Evolutionary conservation across 2,888 invertebrate species (phyloP).

Genomic region (Drosophila nr. perissopoda): DNA sequence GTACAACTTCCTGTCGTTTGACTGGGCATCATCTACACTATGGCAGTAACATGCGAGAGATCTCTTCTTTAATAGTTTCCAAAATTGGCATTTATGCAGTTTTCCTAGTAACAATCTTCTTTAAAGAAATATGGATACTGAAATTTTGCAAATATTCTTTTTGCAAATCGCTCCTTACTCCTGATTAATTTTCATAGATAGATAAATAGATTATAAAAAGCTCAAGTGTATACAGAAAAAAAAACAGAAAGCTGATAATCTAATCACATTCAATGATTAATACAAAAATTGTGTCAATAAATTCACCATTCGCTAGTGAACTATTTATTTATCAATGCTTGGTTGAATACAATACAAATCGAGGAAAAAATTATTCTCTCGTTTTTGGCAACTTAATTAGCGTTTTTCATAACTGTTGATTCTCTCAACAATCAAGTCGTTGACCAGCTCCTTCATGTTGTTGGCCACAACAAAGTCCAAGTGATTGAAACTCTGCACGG

Average conservation of each 20-base stretch:
- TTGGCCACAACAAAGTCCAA: constrained; percentile 80
- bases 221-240: neutral
- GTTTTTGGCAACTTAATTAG: constrained; percentile 19
- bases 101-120: neutral
- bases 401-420: constrained; percentile 57
- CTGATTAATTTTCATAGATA: neutral
- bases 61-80: neutral
- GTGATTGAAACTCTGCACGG: constrained; percentile 78
- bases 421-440: constrained; percentile 67
- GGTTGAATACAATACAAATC: neutral
- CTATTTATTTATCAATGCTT: neutral
- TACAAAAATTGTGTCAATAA: neutral
- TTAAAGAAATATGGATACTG: neutral
- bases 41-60: neutral
- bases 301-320: neutral
- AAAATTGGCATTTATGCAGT: neutral
- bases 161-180: neutral
- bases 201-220: neutral
- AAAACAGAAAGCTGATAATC: neutral
- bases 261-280: constrained; percentile 12
- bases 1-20: constrained; percentile 64
- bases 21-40: neutral
- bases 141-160: neutral
- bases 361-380: neutral
- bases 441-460: constrained; percentile 75